phyloP scores from a whole-genome alignment of 2,113 vertebrate species.

The Asarcornis scutulata region DNA sequence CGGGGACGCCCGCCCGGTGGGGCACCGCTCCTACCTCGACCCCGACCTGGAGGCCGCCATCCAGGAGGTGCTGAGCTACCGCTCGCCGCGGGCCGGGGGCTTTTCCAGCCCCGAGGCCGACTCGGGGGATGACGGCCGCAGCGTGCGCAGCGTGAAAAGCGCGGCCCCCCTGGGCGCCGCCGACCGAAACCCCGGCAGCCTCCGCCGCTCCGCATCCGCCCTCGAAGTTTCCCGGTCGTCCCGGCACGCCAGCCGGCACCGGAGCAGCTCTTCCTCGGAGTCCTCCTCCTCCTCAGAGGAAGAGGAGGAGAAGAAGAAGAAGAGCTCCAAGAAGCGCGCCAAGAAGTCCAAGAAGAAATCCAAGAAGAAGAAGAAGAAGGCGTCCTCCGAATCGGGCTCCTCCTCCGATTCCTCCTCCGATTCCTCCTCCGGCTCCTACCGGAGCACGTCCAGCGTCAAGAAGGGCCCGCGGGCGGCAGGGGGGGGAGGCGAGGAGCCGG shows the following conservation, averaged over 20 bases:
- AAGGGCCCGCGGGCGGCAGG: slow-evolving; percentile 75
- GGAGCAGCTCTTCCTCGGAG: slow-evolving; percentile 64
- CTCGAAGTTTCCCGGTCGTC: slow-evolving; percentile 79
- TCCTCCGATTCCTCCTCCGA: slow-evolving; percentile 76
- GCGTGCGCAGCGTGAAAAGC: slow-evolving; percentile 67
- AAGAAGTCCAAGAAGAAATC: slow-evolving; percentile 90
- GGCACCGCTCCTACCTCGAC: slow-evolving; percentile 89
- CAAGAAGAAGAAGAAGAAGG: slow-evolving; percentile 80
- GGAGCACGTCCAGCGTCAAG: slow-evolving; percentile 90
- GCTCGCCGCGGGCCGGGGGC: slow-evolving; percentile 80
- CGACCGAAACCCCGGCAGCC: slow-evolving; percentile 53
- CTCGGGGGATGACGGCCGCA: slow-evolving; percentile 80
- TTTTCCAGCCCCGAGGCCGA: slow-evolving; percentile 83
- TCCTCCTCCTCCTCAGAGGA: slow-evolving; percentile 80
- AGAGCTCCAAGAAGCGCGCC: slow-evolving; percentile 80
- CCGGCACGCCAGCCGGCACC: slow-evolving; percentile 62
- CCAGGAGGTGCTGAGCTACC: slow-evolving; percentile 93
- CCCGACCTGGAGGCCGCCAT: slow-evolving; percentile 95
- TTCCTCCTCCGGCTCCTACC: slow-evolving; percentile 86
- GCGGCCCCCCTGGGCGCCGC: slow-evolving; percentile 42
- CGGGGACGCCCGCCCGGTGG: slow-evolving; percentile 73
- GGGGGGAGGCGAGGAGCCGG: slow-evolving; percentile 61
- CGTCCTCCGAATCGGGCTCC: slow-evolving; percentile 72
- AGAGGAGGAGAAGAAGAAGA: slow-evolving; percentile 72
- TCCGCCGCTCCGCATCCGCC: slow-evolving; percentile 87